Conservation (phyloP, 2,888 invertebrate species). For the Crioceris asparagi region DNA sequence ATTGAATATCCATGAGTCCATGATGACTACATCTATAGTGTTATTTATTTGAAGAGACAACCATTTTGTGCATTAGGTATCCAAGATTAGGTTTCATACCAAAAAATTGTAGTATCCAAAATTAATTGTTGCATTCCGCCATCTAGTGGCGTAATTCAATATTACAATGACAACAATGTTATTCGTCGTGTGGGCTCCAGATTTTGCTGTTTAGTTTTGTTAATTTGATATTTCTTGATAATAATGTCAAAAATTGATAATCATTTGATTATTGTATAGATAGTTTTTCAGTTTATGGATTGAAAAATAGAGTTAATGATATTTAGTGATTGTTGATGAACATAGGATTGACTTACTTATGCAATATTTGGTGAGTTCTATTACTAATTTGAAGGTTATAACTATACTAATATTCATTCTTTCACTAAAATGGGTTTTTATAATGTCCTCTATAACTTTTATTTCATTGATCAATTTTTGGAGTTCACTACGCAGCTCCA, state of each 20-base stretch:
- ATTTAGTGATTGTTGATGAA: constrained; percentile 14
- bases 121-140: constrained; percentile 3
- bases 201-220: constrained; percentile 13
- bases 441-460: too few relatives aligned
- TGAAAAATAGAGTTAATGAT: constrained; percentile 7
- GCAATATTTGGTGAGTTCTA: constrained; percentile 25
- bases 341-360: constrained; percentile 18
- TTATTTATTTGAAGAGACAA: too few relatives aligned
- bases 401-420: too few relatives aligned
- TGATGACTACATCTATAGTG: too few relatives aligned
- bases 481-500: too few relatives aligned
- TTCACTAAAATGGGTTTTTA: too few relatives aligned
- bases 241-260: constrained; percentile 9
- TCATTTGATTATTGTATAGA: constrained; percentile 10
- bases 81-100: too few relatives aligned
- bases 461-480: too few relatives aligned
- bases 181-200: constrained; percentile 13
- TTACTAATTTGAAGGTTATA: constrained; percentile 23
- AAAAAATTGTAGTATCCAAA: too few relatives aligned
- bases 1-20: too few relatives aligned
- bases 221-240: constrained; percentile 9
- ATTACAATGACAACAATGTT: constrained; percentile 9
- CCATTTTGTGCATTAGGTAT: too few relatives aligned
- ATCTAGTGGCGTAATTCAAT: constrained; percentile 4
- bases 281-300: constrained; percentile 2